These are phyloP conservation scores for Orientallactaga sibirica DNA, from an alignment of 2,797 vertebrate species.

Conservation along the genomic window DNA sequence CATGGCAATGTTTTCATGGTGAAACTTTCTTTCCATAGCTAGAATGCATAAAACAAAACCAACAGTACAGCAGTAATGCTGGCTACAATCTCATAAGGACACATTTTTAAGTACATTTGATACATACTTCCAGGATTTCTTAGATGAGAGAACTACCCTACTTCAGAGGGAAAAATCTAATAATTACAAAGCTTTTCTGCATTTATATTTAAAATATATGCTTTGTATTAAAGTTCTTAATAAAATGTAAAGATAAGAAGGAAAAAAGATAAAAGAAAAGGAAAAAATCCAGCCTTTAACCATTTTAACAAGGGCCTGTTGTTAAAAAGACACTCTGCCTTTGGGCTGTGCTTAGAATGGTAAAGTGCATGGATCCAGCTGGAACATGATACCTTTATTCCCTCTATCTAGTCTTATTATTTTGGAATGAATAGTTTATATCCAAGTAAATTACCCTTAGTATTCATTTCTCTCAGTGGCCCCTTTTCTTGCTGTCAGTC, in stretches of 20 bases:
- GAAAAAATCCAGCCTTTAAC: neutral
- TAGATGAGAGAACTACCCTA: neutral
- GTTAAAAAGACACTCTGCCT: neutral
- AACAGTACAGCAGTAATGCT: neutral
- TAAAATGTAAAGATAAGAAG: no score
- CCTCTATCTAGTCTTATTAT: constrained; percentile 52
- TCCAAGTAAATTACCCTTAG: constrained; percentile 62
- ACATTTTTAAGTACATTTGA: neutral
- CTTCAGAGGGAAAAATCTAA: neutral
- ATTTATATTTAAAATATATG: neutral
- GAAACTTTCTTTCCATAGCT: neutral
- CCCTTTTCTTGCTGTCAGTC: constrained; percentile 50
- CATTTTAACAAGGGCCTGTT: neutral
- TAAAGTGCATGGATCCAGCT: neutral
- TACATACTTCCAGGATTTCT: neutral
- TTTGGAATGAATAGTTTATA: constrained; percentile 71
- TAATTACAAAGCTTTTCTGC: neutral
- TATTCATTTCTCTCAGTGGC: constrained; percentile 55
- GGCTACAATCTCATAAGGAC: neutral
- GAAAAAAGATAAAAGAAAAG: no score
- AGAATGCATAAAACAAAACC: neutral
- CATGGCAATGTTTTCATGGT: neutral
- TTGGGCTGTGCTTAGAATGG: neutral
- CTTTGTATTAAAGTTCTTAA: no score
- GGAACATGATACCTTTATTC: constrained; percentile 2